Conservation (phyloP, 2,113 vertebrate species). For the Hippocampus guttulatus region DNA sequence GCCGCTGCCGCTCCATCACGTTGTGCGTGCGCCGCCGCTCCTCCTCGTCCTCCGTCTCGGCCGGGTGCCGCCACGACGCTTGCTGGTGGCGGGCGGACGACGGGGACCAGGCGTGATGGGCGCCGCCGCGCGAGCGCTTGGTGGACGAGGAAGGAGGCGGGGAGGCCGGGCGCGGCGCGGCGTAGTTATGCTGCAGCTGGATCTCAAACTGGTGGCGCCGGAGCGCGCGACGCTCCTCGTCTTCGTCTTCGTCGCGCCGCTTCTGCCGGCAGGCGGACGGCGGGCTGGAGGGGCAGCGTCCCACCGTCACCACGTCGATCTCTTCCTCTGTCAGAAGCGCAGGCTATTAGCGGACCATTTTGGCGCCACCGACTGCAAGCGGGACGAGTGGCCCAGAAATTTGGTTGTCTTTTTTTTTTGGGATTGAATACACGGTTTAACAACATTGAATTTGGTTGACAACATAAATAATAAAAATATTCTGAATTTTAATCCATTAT, state of each 20-base stretch:
- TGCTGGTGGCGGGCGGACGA: constrained; percentile 21
- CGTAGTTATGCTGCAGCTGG: constrained; percentile 79
- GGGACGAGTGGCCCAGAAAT: no score
- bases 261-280: constrained; percentile 35
- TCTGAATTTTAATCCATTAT: no score
- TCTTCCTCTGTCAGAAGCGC: constrained; percentile 69
- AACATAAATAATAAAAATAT: no score
- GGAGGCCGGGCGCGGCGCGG: constrained; percentile 69
- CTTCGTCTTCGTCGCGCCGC: not conserved
- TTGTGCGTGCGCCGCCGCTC: constrained; percentile 76
- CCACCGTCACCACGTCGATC: constrained; percentile 76
- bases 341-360: not conserved
- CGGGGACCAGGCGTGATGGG: constrained; percentile 24
- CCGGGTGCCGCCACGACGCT: constrained; percentile 23
- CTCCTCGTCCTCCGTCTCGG: constrained; percentile 70
- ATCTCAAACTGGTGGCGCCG: constrained; percentile 69
- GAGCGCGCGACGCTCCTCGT: constrained; percentile 24
- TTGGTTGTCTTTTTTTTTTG: no score
- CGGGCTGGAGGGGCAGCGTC: constrained; percentile 48
- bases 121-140: constrained; percentile 53
- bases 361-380: no score
- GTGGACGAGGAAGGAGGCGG: constrained; percentile 39
- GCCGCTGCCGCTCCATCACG: constrained; percentile 77
- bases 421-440: no score
- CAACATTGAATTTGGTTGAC: no score